phyloP scores from a whole-genome alignment of 2,797 vertebrate genomes.

The Chaetodon trifasciatus region DNA sequence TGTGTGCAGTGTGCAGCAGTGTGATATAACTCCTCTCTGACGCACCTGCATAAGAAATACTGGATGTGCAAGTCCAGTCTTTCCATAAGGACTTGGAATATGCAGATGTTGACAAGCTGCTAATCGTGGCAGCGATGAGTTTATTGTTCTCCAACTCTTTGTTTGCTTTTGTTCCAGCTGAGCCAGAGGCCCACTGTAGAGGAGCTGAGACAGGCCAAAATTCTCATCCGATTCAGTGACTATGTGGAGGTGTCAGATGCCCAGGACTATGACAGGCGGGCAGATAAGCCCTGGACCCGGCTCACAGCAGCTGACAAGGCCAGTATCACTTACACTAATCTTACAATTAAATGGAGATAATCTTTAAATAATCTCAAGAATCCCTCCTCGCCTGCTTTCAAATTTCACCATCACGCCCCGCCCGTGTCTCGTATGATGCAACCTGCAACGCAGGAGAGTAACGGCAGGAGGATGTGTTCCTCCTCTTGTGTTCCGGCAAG shows the following conservation, averaged over 20 bases:
- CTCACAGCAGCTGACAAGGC: conserved; percentile 98
- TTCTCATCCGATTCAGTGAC: conserved; percentile 98
- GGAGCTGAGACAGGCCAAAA: conserved; percentile 95
- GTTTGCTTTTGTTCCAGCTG: conserved; percentile 82
- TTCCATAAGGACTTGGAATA: neutral
- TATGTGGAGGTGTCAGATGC: conserved; percentile 98
- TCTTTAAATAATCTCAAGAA: conserved; percentile 26
- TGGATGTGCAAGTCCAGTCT: neutral
- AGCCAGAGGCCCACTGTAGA: conserved; percentile 98
- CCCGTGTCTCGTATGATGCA: conserved; percentile 20
- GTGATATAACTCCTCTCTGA: neutral
- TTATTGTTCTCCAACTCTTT: conserved; percentile 13
- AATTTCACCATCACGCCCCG: neutral
- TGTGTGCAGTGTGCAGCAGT: neutral
- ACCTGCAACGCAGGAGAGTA: conserved; percentile 1
- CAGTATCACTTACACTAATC: conserved; percentile 54
- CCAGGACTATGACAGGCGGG: conserved; percentile 96
- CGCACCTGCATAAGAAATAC: neutral
- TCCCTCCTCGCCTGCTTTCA: conserved; percentile 21
- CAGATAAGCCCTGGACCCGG: conserved; percentile 98
- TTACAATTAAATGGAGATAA: conserved; percentile 34
- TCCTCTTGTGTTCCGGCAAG: conserved; percentile 38
- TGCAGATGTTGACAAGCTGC: conserved; percentile 11
- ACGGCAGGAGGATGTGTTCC: conserved; percentile 33
- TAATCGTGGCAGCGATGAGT: neutral